Evolutionary conservation across 2,113 vertebrate species (phyloP), one percentile per base, ranked within the genome.

Genomic region (Ancistrus triradiatus): DNA sequence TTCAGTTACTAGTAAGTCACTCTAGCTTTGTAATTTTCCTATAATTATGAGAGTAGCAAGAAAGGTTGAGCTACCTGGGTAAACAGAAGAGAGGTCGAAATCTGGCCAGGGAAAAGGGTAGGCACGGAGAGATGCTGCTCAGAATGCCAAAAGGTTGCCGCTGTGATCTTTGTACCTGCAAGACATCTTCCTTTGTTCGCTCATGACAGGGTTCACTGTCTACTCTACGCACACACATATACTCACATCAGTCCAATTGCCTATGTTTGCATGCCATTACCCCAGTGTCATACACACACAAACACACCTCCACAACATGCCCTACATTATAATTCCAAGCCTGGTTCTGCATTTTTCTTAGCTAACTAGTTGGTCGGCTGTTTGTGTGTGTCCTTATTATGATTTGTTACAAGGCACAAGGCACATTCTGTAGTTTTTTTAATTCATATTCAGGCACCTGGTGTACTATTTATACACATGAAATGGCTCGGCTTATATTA

Each of bases 191-290:
- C 58, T 80, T 75, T 77, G 65, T 78, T 75, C 73, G 56, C 35
- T 31, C 14, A 44, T 57, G 69, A 72, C 74, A 68, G 53, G 31
- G n/a, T 33, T 59, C 35, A 47, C 44, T 52, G 72, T 69, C 59
- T 56, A 49, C 55, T 35, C 25, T 4, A 22, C 59, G 43, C 43
- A 42, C 58, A 47, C 19, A 52, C 35, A 27, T 31, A 8, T 21
- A 37, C 17, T 15, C 49, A 55, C 56, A 21, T 76, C 59, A 24
- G 62, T 77, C 61, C 28, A 46, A 70, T 52, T 58, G 7, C 46
- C 77, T 51, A 15, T 59, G 74, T 74, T 70, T 64, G 72, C 42
- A 64, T 63, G 42, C n/a, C 70, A 80, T 77, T 74, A 67, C 69
- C 64, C 22, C 24, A 56, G 63, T 47, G 15, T 60, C 49, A 31